Evolutionary conservation across 2,113 vertebrate genomes (phyloP), one percentile per base, ranked within the genome.

Genomic region (Eulemur rufifrons): DNA sequence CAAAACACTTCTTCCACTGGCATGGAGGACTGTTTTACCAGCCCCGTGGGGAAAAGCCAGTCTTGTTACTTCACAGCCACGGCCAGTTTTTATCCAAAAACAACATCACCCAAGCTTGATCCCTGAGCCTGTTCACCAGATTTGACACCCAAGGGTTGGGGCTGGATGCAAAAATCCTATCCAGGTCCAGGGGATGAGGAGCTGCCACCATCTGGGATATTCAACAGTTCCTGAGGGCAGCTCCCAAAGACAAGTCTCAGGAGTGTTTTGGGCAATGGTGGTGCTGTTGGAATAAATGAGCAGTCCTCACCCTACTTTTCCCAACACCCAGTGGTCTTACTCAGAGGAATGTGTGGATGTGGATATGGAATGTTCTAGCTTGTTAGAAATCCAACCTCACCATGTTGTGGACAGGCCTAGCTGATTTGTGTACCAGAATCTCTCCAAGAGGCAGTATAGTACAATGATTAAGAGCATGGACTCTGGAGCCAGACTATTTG

Each of bases 111-210:
- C 25, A 66, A 47, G 45, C 69, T 50, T 61, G 74, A 59, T 97
- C 69, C n/a, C 71, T 52, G 69, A 93, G 91, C 59, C 89, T 54
- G 25, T 73, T 95, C 63, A 39, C 83, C 69, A 86, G 69, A 66
- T 89, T 71, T 95, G 96, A 97, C 95, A 95, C 94, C 91, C 84
- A 89, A 61, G 47, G 21, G 56, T 52, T 86, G 84, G 61, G 66
- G 77, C 80, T 95, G 69, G 93, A 71, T 63, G 25, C 39, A 7
- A 66, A 91, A 95, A 63, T 47, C n/a, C n/a, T 93, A 0, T 68
- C 54, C 66, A 69, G 63, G n/a, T 92, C 85, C 81, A 52, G 39
- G 27, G 52, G 25, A 45, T 1, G 2, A 39, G 45, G 9, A 74
- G 34, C 74, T 37, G 73, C 64, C 68, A 21, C 69, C 85, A 84